Base-by-base conservation (phyloP, 1,140 invertebrate genomes). In the Idris sp. region DNA sequence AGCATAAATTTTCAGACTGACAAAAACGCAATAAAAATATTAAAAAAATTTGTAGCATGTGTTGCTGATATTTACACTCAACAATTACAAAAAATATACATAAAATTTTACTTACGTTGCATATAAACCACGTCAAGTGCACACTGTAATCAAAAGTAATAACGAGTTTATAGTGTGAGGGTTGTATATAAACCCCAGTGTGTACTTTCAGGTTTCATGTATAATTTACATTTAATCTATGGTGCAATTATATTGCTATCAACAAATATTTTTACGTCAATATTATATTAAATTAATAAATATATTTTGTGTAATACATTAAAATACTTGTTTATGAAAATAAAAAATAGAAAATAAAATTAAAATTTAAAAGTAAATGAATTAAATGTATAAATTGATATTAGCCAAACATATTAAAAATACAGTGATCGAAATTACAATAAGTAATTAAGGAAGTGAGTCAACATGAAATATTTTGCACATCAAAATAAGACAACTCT, bases 111-210 rank as follows among this genome's bases (percentile, higher is more conserved):
- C 67, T 71, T 71, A 71, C 67, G 67, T 71, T 71, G 58, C 44
- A 38, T 59, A 58, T 28, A 44, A 65, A 73, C 68, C 68, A 73
- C 68, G 44, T 73, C 69, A 73, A 73, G 59, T 65, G 59, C 51
- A 64, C 49, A 58, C 59, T 73, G 59, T 65, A 73, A 73, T 72
- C 58, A 72, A 72, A 72, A 72, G 68, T 72, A 72, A 72, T 71
- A 71, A 49, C 33, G 56, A 71, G 49, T 71, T 71, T 71, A 71
- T 62, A 71, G 67, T 71, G 56, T 62, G n/a, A 46, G 58, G 67
- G 58, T 41, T 58, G n/a, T n/a, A 19, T 48, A 6, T 7, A 22
- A 49, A 56, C 58, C 58, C 67, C 54, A 35, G 38, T 54, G 68
- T 72, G 49, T 56, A 72, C 51, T 62, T 48, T 62, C 22, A 58